Conservation (phyloP, 1,140 invertebrate genomes). For the Procambarus virginalis region DNA sequence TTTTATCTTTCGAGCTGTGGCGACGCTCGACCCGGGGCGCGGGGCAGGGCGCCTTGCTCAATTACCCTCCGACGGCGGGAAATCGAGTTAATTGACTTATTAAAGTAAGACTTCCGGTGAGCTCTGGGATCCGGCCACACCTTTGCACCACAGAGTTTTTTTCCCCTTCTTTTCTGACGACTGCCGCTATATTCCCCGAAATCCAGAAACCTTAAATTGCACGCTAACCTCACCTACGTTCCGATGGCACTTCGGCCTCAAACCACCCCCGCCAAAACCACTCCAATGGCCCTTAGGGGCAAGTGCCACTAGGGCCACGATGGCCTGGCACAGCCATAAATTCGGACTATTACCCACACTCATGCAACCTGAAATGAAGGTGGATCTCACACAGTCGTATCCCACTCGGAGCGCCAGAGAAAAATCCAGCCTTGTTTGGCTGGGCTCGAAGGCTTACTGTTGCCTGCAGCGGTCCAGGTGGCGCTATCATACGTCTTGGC, state of each 20-base stretch:
- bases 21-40: background rate
- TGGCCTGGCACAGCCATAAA: slow-evolving; percentile 40
- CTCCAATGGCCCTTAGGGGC: slow-evolving; percentile 9
- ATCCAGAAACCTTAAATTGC: slow-evolving; percentile 64
- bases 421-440: background rate
- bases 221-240: slow-evolving; percentile 65
- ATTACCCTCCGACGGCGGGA: background rate
- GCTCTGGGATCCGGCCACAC: background rate
- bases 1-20: background rate
- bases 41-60: background rate
- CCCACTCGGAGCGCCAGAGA: background rate
- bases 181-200: slow-evolving; percentile 31
- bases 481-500: slow-evolving; percentile 38
- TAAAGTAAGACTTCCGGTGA: slow-evolving; percentile 18
- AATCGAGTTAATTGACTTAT: slow-evolving; percentile 42
- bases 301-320: slow-evolving; percentile 14
- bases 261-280: slow-evolving; percentile 5
- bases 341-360: slow-evolving; percentile 56
- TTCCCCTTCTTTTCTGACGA: background rate
- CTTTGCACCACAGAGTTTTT: background rate
- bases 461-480: slow-evolving; percentile 40
- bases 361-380: slow-evolving; percentile 68
- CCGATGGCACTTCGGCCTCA: slow-evolving; percentile 35
- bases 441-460: background rate
- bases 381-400: slow-evolving; percentile 29